Conservation (phyloP, 1,140 invertebrate genomes). For the Conopomorpha cramerella region DNA sequence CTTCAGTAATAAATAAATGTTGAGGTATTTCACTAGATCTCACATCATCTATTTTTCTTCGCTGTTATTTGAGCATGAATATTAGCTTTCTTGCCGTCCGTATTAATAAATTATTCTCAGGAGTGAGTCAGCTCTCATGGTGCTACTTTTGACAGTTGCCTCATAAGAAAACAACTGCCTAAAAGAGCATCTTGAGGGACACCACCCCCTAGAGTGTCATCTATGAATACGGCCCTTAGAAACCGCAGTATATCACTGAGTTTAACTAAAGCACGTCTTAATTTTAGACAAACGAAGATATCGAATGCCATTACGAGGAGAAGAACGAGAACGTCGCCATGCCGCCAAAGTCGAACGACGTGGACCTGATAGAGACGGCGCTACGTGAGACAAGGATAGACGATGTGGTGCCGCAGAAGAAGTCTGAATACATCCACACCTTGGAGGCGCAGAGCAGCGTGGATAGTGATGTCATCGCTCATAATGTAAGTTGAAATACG, state of each 20-base stretch:
- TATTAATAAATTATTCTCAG: too few species aligned
- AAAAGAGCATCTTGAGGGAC: too few species aligned
- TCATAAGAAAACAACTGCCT: too few species aligned
- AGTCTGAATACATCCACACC: slow-evolving; percentile 45
- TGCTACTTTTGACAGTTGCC: too few species aligned
- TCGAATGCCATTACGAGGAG: slow-evolving; percentile 52
- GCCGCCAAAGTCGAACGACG: slow-evolving; percentile 20
- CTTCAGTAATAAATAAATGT: too few species aligned
- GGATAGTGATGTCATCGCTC: slow-evolving; percentile 53
- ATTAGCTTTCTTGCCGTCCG: too few species aligned
- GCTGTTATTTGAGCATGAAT: too few species aligned
- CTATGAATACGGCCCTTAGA: background rate
- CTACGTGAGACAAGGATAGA: slow-evolving; percentile 45
- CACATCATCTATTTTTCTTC: too few species aligned
- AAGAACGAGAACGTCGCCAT: slow-evolving; percentile 40
- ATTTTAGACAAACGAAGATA: slow-evolving; percentile 43
- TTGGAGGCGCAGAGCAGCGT: slow-evolving; percentile 54
- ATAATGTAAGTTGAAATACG: slow-evolving; percentile 57
- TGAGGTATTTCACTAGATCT: too few species aligned
- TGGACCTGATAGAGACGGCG: slow-evolving; percentile 37
- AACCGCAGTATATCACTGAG: too few species aligned
- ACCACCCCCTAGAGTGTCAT: slow-evolving; percentile 4
- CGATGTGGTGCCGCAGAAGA: slow-evolving; percentile 33
- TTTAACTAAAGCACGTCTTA: too few species aligned
- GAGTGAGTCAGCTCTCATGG: too few species aligned